phyloP scores from a whole-genome alignment of 2,888 invertebrate genomes.

The Amaurobius ferox region DNA sequence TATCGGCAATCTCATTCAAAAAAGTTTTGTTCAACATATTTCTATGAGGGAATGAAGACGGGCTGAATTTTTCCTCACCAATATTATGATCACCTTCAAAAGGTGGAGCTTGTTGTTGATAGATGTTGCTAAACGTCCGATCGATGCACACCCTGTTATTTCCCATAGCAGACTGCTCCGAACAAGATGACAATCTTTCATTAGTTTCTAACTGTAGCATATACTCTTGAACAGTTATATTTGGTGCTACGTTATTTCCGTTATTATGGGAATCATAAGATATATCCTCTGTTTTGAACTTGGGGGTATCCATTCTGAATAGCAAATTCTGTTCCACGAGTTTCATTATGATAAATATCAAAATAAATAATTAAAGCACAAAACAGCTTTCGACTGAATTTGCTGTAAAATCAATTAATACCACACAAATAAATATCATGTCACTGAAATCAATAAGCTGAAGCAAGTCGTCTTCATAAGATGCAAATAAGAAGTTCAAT shows the following conservation, averaged over 20 bases:
- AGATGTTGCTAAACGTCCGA: slow-evolving; percentile 37
- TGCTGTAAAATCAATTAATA: no score
- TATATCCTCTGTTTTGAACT: slow-evolving; percentile 16
- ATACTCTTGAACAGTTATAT: slow-evolving; percentile 20
- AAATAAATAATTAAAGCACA: no score
- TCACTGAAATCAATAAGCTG: no score
- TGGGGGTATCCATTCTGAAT: slow-evolving; percentile 24
- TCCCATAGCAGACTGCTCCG: slow-evolving; percentile 28
- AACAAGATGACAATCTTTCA: slow-evolving; percentile 42
- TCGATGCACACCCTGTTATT: slow-evolving; percentile 24
- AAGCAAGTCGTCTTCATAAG: no score
- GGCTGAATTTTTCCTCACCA: not conserved
- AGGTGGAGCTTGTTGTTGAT: slow-evolving; percentile 28
- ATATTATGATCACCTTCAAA: slow-evolving; percentile 24
- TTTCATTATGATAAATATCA: not conserved
- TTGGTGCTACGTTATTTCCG: slow-evolving; percentile 1
- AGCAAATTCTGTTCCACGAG: not conserved
- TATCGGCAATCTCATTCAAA: not conserved
- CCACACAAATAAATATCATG: no score
- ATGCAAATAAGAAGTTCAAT: no score
- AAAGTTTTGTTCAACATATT: slow-evolving; percentile 11
- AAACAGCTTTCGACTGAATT: no score
- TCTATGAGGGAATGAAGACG: slow-evolving; percentile 25
- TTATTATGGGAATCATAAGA: slow-evolving; percentile 7
- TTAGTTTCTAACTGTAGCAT: slow-evolving; percentile 24